Percentiles rank a stretch among this genome's conserved stretches.
Evolutionary conservation across 1,140 invertebrate species (phyloP).

Genomic region (Steinernema khuongi): DNA sequence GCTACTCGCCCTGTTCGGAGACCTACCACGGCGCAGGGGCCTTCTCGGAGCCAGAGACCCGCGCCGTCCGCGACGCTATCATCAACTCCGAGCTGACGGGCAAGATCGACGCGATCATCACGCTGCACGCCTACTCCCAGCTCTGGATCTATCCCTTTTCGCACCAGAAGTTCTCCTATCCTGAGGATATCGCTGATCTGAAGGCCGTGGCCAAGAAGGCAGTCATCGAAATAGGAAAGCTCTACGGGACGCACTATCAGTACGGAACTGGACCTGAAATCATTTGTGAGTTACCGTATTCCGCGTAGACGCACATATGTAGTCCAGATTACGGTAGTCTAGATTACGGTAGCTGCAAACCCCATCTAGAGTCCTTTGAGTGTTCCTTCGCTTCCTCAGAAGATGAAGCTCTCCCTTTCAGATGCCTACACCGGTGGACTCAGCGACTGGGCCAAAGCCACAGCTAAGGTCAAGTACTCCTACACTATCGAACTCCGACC

Average conservation of each 20-base stretch:
- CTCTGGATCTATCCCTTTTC: constrained; percentile 53
- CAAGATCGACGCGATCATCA: constrained; percentile 32
- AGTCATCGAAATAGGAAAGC: constrained; percentile 47
- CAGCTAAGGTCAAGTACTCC: constrained; percentile 54
- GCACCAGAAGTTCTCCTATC: constrained; percentile 45
- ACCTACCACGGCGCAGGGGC: constrained; percentile 36
- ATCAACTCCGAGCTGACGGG: constrained; percentile 7
- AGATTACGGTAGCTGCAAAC: no score
- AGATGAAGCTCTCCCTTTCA: no score
- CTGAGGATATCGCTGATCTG: constrained; percentile 51
- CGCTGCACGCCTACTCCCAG: constrained; percentile 40
- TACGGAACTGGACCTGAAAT: constrained; percentile 56
- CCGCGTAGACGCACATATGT: background rate
- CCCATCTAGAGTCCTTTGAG: no score
- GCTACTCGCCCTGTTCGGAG: constrained; percentile 35
- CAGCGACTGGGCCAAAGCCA: constrained; percentile 56
- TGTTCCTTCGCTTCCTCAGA: no score
- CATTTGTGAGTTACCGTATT: constrained; percentile 43
- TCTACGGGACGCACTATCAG: constrained; percentile 55
- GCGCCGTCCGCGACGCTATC: background rate
- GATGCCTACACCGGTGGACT: constrained; percentile 56
- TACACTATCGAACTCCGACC: constrained; percentile 56
- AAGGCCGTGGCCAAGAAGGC: constrained; percentile 46
- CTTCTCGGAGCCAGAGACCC: constrained; percentile 39
- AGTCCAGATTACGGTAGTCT: no score